Conservation (phyloP, 2,888 invertebrate species). For the Nephrotoma appendiculata region DNA sequence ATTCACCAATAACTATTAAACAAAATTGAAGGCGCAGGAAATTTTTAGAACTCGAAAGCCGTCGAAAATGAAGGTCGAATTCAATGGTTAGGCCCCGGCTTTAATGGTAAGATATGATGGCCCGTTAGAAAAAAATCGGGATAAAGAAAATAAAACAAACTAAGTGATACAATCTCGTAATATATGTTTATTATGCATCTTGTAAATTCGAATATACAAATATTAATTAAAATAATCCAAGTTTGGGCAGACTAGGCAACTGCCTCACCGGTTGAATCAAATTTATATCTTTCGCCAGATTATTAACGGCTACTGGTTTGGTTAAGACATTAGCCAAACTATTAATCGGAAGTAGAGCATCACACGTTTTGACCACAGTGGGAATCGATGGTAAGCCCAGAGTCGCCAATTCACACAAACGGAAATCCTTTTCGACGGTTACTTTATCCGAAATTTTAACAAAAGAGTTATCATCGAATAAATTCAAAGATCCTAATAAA, state of each 20-base stretch:
- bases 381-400: conserved; percentile 20
- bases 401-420: conserved; percentile 27
- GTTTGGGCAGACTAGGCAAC: neutral
- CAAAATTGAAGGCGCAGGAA: too few species aligned
- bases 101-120: too few species aligned
- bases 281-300: neutral
- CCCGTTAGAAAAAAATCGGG: too few species aligned
- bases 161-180: too few species aligned
- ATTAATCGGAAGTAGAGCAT: neutral
- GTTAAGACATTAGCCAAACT: neutral
- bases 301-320: neutral
- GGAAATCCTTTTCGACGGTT: conserved; percentile 33
- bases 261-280: neutral
- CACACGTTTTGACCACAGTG: neutral
- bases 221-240: neutral
- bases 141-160: too few species aligned
- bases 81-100: too few species aligned
- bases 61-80: too few species aligned
- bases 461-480: conserved; percentile 34
- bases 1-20: too few species aligned
- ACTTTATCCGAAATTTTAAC: conserved; percentile 39
- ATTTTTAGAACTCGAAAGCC: too few species aligned
- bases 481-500: conserved; percentile 25
- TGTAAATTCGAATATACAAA: too few species aligned
- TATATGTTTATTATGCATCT: too few species aligned